Conservation (phyloP, 2,113 vertebrate species). For the Podarcis muralis region DNA sequence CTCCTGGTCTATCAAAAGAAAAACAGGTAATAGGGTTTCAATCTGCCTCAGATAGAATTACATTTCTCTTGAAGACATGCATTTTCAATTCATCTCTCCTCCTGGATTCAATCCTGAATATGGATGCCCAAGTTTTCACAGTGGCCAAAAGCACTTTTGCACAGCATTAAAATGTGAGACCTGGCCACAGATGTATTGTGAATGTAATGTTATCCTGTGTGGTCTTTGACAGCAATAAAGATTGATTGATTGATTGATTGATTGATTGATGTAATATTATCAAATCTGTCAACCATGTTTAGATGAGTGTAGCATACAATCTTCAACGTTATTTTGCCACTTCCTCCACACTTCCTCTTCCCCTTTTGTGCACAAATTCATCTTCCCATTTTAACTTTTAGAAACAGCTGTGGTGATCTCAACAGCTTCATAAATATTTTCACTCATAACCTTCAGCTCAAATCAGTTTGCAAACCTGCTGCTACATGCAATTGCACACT, state of each 20-base stretch:
- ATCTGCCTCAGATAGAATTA: background rate
- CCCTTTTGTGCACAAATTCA: background rate
- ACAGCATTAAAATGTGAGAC: background rate
- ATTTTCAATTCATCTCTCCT: background rate
- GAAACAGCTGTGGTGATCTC: background rate
- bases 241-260: no score
- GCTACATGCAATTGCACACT: background rate
- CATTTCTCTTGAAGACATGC: background rate
- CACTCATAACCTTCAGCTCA: background rate
- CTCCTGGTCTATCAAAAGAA: background rate
- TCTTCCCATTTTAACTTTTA: background rate
- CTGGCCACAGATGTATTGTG: no score
- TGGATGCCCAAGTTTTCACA: background rate
- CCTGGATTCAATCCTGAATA: background rate
- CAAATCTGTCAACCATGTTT: background rate
- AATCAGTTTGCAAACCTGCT: background rate
- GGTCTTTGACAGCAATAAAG: no score
- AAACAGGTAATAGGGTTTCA: background rate
- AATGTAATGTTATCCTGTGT: background rate
- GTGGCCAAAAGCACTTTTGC: background rate
- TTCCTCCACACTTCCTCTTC: no score
- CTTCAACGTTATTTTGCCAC: background rate
- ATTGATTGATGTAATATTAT: background rate
- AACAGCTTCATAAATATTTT: background rate
- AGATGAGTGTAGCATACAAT: background rate